These are phyloP conservation scores for Apamea epomidion DNA, from an alignment of 2,888 invertebrate species.

Conservation along the genomic window DNA sequence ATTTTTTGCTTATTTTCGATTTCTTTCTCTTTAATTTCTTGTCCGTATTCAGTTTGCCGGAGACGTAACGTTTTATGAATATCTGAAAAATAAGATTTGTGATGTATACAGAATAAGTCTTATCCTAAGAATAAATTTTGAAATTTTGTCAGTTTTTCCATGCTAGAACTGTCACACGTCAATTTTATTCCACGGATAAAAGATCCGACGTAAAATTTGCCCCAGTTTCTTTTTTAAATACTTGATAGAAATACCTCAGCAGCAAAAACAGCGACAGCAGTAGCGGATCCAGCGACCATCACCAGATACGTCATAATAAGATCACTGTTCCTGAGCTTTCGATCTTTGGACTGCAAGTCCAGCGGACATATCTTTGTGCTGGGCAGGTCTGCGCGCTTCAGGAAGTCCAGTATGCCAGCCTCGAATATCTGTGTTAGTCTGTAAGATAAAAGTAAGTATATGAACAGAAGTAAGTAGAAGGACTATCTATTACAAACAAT, in stretches of 20 bases:
- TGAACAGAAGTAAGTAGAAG: too few relatives aligned
- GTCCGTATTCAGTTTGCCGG: constrained; percentile 60
- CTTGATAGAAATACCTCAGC: constrained; percentile 85
- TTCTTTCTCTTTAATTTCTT: constrained; percentile 59
- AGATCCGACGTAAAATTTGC: neutral
- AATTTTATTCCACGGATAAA: too few relatives aligned
- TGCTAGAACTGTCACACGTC: too few relatives aligned
- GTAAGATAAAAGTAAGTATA: constrained; percentile 54
- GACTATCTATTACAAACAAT: neutral
- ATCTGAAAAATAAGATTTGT: constrained; percentile 73
- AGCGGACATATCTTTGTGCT: constrained; percentile 95
- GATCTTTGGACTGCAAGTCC: constrained; percentile 94
- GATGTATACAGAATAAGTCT: neutral
- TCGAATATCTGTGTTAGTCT: constrained; percentile 93
- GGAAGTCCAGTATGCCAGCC: constrained; percentile 93
- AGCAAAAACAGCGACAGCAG: constrained; percentile 92
- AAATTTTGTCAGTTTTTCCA: too few relatives aligned
- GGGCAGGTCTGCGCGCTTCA: constrained; percentile 92
- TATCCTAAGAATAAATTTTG: too few relatives aligned
- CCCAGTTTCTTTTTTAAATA: neutral
- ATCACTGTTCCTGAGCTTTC: constrained; percentile 94
- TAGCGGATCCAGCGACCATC: constrained; percentile 92
- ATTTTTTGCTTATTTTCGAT: constrained; percentile 63
- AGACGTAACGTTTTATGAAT: constrained; percentile 75
- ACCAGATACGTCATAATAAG: constrained; percentile 95